Evolutionary conservation across 64 coral and sea anemone genomes (phyloP), one percentile per base, ranked within the genome.

Genomic region (Pocillopora damicornis): DNA sequence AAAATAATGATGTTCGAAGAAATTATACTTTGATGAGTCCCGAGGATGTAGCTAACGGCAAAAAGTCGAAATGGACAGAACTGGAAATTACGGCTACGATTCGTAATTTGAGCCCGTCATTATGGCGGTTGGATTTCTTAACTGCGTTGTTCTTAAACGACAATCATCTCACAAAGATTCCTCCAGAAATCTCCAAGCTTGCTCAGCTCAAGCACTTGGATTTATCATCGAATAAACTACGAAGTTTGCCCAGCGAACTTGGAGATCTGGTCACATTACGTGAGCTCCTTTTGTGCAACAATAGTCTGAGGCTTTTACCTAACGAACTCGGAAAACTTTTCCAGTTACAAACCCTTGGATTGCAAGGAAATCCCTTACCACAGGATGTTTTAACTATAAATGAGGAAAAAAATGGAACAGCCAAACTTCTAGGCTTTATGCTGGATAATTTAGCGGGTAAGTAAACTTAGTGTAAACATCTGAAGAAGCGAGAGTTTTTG

Each of bases 221-320:
- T 95, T 78, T 99, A 15, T 99, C 97, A 22, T 95, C 85, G 76
- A 99, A 99, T 77, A 99, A 99, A 95, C 85, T 99, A 36, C 91
- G 97, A 93, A 95, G 87, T 89, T 94, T 99, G 93, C 97, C 97
- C 20, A 91, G 89, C 60, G 97, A 99, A 99, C 94, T 99, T 61
- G 97, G 97, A 84, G 97, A 99, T 95, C 90, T 99, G 89, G 93
- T 99, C 97, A 99, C 93, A 94, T 94, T 98, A 90, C 93, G 90
- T 89, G 96, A 98, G 87, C 93, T 98, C 7, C 90, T 95, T 90
- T 74, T 98, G 25, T 88, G 93, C 96, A 98, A 98, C 75, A 98
- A 98, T 93, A 93, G 58, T 86, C 88, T 98, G 12, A 88, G 93
- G 87, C 83, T 59, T 90, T 87, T 98, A 83, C 96, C 96, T 73